A percentile compares a stretch with the other conserved stretches of the same genome.
These are phyloP conservation scores for Peromyscus melanophrys DNA, from an alignment of 2,797 vertebrate genomes.

Conservation along the genomic window DNA sequence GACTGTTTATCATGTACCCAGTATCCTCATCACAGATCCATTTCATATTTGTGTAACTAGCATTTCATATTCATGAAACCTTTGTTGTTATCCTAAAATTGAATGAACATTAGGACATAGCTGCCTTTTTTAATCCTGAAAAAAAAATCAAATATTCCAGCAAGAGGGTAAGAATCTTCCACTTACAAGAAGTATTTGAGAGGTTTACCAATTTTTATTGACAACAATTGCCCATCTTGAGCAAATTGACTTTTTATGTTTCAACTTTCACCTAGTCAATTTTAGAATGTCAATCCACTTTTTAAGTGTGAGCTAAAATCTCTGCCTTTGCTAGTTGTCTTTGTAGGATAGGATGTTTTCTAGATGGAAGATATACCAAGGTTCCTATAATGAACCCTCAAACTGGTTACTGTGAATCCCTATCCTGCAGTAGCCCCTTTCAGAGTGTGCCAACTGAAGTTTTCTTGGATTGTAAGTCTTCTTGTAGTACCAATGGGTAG, in stretches of 20 bases:
- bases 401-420: not conserved
- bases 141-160: conserved; percentile 33
- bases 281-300: conserved; percentile 24
- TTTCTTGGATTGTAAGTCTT: not conserved
- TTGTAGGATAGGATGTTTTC: not conserved
- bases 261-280: conserved; percentile 35
- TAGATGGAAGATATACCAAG: conserved; percentile 15
- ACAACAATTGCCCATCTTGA: conserved; percentile 74
- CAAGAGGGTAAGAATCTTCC: not conserved
- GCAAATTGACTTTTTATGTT: not conserved
- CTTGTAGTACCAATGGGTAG: not conserved
- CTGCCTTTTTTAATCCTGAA: conserved; percentile 36
- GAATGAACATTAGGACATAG: conserved; percentile 69
- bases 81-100: conserved; percentile 77
- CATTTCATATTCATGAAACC: conserved; percentile 68
- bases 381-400: not conserved
- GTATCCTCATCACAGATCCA: conserved; percentile 71
- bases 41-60: conserved; percentile 65
- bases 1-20: conserved; percentile 22
- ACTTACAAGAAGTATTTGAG: not conserved
- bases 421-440: not conserved
- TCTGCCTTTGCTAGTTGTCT: conserved; percentile 54
- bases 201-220: conserved; percentile 79
- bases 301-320: conserved; percentile 85
- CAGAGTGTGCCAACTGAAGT: not conserved